A percentile compares a stretch with the other conserved stretches of the same genome.
Conservation (phyloP, 37 sponge, comb jelly and placozoan genomes). For the Tethya wilhelma region DNA sequence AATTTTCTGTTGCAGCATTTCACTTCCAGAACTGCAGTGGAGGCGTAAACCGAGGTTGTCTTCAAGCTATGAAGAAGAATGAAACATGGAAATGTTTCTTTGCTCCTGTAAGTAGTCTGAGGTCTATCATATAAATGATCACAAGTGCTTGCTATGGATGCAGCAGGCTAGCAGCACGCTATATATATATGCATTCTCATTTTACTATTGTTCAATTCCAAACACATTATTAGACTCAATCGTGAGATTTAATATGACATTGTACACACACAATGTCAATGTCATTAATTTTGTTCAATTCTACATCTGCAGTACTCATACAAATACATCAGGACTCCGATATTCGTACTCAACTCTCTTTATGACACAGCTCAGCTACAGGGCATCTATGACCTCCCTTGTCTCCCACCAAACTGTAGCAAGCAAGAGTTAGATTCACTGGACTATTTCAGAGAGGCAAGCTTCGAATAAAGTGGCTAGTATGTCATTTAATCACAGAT, state of each 20-base stretch:
- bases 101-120: slow-evolving; percentile 81
- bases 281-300: neutral
- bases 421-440: slow-evolving; percentile 51
- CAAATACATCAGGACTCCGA: slow-evolving; percentile 71
- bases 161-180: too few relatives aligned
- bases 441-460: slow-evolving; percentile 52
- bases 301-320: slow-evolving; percentile 79
- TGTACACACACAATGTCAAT: neutral
- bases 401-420: slow-evolving; percentile 67
- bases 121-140: too few relatives aligned
- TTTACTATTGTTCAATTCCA: neutral
- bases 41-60: slow-evolving; percentile 71
- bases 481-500: too few relatives aligned
- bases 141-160: too few relatives aligned
- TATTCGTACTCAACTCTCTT: slow-evolving; percentile 72
- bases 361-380: slow-evolving; percentile 78
- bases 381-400: slow-evolving; percentile 50
- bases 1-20: slow-evolving; percentile 48
- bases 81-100: slow-evolving; percentile 81
- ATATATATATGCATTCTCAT: too few relatives aligned
- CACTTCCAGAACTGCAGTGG: slow-evolving; percentile 69
- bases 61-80: slow-evolving; percentile 3
- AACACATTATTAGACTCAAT: neutral
- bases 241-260: too few relatives aligned
- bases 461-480: neutral